Percentiles rank a stretch among this genome's conserved stretches.
These are phyloP conservation scores for Melanchra persicariae DNA, from an alignment of 2,888 invertebrate species.

Conservation along the genomic window DNA sequence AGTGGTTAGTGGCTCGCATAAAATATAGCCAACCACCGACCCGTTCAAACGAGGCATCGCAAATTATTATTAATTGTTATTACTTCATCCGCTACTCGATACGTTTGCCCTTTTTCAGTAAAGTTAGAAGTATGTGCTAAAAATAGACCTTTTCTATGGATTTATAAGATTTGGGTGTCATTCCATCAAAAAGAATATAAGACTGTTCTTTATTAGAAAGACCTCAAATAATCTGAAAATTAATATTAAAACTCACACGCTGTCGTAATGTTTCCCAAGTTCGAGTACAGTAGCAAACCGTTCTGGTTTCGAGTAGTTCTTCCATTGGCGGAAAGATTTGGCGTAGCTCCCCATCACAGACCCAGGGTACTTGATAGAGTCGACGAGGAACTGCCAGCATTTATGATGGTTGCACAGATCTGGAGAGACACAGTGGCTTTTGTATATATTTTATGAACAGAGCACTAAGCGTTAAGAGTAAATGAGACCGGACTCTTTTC, in stretches of 20 bases:
- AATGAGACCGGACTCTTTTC: no score
- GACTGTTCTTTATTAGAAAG: no score
- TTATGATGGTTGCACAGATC: constrained; percentile 85
- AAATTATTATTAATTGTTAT: constrained; percentile 56
- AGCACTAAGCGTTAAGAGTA: no score
- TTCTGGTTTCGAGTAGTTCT: constrained; percentile 74
- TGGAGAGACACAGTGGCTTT: constrained; percentile 59
- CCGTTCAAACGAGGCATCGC: constrained; percentile 47
- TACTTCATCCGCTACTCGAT: constrained; percentile 25
- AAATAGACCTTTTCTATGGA: background rate
- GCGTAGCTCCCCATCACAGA: constrained; percentile 80
- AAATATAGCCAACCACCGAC: constrained; percentile 51
- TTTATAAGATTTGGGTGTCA: background rate
- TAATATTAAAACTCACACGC: constrained; percentile 74
- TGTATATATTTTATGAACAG: background rate
- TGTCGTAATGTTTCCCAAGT: constrained; percentile 70
- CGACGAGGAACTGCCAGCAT: constrained; percentile 79
- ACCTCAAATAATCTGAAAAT: no score
- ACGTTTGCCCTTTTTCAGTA: constrained; percentile 29
- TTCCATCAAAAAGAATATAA: background rate
- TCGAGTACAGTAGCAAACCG: constrained; percentile 73
- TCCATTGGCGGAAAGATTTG: constrained; percentile 81
- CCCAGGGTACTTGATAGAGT: constrained; percentile 78
- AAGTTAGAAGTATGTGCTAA: background rate
- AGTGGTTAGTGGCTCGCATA: constrained; percentile 52